phyloP scores from a whole-genome alignment of 2,888 invertebrate genomes.

The Trissolcus japonicus region DNA sequence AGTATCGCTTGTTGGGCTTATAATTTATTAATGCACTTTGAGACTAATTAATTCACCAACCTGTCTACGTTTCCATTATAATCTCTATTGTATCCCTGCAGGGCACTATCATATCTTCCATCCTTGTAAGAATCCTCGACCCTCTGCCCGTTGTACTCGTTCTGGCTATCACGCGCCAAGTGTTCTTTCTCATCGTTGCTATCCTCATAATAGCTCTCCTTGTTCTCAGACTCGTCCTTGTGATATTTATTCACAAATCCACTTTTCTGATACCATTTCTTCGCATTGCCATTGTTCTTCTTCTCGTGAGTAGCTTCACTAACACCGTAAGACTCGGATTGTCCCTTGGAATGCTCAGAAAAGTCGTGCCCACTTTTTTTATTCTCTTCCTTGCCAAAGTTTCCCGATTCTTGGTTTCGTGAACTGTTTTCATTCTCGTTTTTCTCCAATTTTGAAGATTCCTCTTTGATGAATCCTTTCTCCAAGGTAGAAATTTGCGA shows the following conservation, averaged over 20 bases:
- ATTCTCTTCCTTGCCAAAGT: constrained; percentile 77
- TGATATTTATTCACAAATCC: constrained; percentile 84
- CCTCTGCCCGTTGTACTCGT: constrained; percentile 67
- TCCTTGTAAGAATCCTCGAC: constrained; percentile 60
- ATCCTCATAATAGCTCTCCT: constrained; percentile 84
- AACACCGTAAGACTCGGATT: constrained; percentile 65
- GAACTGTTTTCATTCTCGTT: constrained; percentile 56
- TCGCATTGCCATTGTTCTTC: constrained; percentile 75
- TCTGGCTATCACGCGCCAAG: constrained; percentile 68
- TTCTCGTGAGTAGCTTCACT: constrained; percentile 60
- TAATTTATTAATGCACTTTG: background rate
- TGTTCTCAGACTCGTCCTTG: constrained; percentile 84
- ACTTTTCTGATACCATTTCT: constrained; percentile 83
- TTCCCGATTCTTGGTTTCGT: constrained; percentile 73
- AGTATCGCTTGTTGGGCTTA: too few species aligned
- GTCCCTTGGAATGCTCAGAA: constrained; percentile 77
- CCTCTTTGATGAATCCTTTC: constrained; percentile 55
- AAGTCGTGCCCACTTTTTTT: constrained; percentile 77
- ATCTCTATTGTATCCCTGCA: constrained; percentile 43
- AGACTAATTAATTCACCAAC: constrained; percentile 40
- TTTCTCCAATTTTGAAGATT: constrained; percentile 49
- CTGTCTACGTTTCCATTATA: constrained; percentile 51
- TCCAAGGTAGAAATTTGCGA: constrained; percentile 50
- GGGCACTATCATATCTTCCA: constrained; percentile 55
- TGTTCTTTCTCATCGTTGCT: constrained; percentile 76